Percentiles rank a stretch among this genome's conserved stretches.
These are phyloP conservation scores for Diacarnus erythraeanus DNA, from an alignment of 37 sponge, comb jelly and placozoan species.

Conservation along the genomic window DNA sequence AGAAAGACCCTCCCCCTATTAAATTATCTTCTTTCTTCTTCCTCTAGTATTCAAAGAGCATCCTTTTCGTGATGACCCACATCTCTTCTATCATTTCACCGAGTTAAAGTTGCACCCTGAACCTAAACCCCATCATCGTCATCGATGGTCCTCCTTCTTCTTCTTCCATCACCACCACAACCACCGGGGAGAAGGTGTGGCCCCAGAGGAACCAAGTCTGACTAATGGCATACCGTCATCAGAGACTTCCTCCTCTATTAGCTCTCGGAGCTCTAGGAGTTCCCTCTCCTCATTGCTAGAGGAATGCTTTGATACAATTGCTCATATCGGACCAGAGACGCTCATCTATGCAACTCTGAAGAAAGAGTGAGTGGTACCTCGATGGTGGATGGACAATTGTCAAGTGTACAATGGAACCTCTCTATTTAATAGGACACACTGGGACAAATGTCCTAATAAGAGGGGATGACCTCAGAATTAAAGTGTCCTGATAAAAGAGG, in stretches of 20 bases:
- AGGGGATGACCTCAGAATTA: no score
- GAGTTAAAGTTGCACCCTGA: not conserved
- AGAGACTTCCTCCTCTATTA: not conserved
- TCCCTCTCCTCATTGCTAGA: conserved; percentile 56
- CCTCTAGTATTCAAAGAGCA: conserved; percentile 37
- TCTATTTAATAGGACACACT: no score
- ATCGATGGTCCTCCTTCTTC: conserved; percentile 22
- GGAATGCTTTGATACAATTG: conserved; percentile 77
- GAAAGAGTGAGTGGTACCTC: conserved; percentile 59
- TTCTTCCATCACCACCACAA: not conserved
- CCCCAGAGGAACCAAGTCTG: not conserved
- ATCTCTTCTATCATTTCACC: conserved; percentile 48
- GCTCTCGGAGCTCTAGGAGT: conserved; percentile 29
- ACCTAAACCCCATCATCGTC: not conserved
- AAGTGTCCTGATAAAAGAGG: no score
- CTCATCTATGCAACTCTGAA: conserved; percentile 70
- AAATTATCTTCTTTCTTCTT: no score
- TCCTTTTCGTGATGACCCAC: conserved; percentile 40
- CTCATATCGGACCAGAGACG: conserved; percentile 74
- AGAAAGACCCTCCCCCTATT: no score
- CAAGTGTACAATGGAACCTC: no score
- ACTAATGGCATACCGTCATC: conserved; percentile 17
- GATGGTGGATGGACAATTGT: not conserved
- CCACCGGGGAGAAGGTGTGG: not conserved
- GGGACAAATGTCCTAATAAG: no score